Evolutionary conservation across 1,140 invertebrate species (phyloP).

Genomic region (Drosophila nigrodunni): DNA sequence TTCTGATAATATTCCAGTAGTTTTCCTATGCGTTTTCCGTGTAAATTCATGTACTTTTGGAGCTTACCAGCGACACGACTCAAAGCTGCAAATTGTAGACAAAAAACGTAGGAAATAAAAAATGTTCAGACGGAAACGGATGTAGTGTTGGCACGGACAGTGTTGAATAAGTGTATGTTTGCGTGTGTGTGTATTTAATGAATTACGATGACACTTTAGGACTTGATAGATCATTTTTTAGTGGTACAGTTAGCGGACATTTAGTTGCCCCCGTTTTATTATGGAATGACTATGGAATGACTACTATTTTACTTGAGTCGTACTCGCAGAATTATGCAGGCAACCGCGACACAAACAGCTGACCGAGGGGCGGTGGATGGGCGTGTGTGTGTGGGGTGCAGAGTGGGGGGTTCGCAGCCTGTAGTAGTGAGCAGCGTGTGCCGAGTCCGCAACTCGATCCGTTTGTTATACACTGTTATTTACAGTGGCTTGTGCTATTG

Average conservation of each 20-base stretch:
- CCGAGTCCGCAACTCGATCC: slow-evolving; percentile 13
- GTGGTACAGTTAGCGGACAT: slow-evolving; percentile 13
- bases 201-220: background rate
- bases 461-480: slow-evolving; percentile 12
- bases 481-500: background rate
- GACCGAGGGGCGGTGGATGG: background rate
- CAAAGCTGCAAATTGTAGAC: too few species aligned
- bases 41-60: too few species aligned
- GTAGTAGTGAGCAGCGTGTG: background rate
- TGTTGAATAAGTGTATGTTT: background rate
- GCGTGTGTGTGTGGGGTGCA: background rate
- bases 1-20: too few species aligned
- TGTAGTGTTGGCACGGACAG: too few species aligned
- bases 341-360: background rate
- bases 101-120: too few species aligned
- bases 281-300: background rate
- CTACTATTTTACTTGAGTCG: slow-evolving; percentile 8
- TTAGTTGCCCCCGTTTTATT: background rate
- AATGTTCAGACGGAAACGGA: too few species aligned
- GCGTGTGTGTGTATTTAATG: background rate
- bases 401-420: background rate
- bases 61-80: too few species aligned
- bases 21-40: too few species aligned
- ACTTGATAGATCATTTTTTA: background rate
- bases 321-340: slow-evolving; percentile 12